phyloP scores from a whole-genome alignment of 2,888 invertebrate species.

The Drosophila quasianomalipes region DNA sequence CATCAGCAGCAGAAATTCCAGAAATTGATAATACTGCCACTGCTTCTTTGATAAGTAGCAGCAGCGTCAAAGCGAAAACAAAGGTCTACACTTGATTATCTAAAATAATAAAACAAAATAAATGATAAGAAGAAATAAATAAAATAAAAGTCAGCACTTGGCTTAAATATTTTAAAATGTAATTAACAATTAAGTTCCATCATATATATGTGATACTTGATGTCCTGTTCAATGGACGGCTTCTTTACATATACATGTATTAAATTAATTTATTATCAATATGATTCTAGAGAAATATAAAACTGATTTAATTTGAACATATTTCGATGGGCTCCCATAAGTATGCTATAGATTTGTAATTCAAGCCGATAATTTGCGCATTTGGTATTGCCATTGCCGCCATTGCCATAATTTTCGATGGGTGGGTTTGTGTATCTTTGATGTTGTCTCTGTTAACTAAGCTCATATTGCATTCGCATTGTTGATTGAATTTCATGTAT shows the following conservation, averaged over 20 bases:
- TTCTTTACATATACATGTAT: background rate
- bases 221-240: too few species aligned
- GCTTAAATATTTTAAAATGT: background rate
- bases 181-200: background rate
- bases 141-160: background rate
- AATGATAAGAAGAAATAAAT: background rate
- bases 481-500: background rate
- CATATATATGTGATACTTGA: too few species aligned
- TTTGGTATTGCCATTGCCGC: too few species aligned
- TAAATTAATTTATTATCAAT: background rate
- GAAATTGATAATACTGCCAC: conserved; percentile 45
- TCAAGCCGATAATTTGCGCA: conserved; percentile 21
- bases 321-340: conserved; percentile 27
- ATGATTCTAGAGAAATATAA: background rate
- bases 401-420: background rate
- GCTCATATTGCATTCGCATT: conserved; percentile 37
- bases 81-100: background rate
- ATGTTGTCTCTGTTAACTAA: conserved; percentile 1
- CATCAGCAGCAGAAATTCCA: conserved; percentile 31
- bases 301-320: too few species aligned
- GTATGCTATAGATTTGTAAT: conserved; percentile 50
- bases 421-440: conserved; percentile 11
- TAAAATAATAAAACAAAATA: background rate
- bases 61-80: conserved; percentile 7
- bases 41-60: conserved; percentile 37